Evolutionary conservation across 2,113 vertebrate genomes (phyloP), one percentile per base, ranked within the genome.

Genomic region (Coptodon bakossiorum): DNA sequence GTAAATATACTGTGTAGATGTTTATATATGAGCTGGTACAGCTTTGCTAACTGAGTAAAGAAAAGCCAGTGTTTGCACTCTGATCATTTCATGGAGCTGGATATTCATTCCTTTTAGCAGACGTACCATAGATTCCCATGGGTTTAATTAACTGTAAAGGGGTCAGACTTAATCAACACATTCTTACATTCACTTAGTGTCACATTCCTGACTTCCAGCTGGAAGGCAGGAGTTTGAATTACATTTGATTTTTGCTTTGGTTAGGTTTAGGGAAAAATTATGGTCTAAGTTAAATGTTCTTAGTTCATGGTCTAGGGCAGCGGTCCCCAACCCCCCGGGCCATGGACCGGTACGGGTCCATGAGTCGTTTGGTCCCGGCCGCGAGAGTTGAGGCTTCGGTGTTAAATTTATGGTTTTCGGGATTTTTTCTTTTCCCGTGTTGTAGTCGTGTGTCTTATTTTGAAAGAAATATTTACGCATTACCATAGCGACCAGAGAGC

Each of bases 81-180:
- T 85, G 52, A 82, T 92, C 68, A 80, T 84, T 83, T 88, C 66
- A 82, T 34, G 31, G 27, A 84, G 50, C 53, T 48, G 17, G 61
- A 29, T 31, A 54, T 86, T 86, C 53, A 87, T 34, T 82, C 53
- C 82, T 86, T 9, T 82, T 7, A 81, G 86, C 68, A 88, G 92
- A 90, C 73, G 89, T 82, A 36, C 45, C 82, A 19, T 81, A 3
- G 45, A 78, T 6, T 88, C 94, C 94, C 89, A 45, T 45, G 90
- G 87, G 95, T 93, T 93, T 96, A 96, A 97, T 96, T 97, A 97
- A 89, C 59, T 86, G 83, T 81, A 92, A 79, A 96, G 93, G 94
- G 92, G 90, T 90, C 95, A 95, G 91, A 94, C 71, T 78, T 92
- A 84, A 86, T 82, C 45, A 76, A 22, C 82, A 27, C 86, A 81